phyloP scores from a whole-genome alignment of 2,113 vertebrate species.

The Colinus virginianus region DNA sequence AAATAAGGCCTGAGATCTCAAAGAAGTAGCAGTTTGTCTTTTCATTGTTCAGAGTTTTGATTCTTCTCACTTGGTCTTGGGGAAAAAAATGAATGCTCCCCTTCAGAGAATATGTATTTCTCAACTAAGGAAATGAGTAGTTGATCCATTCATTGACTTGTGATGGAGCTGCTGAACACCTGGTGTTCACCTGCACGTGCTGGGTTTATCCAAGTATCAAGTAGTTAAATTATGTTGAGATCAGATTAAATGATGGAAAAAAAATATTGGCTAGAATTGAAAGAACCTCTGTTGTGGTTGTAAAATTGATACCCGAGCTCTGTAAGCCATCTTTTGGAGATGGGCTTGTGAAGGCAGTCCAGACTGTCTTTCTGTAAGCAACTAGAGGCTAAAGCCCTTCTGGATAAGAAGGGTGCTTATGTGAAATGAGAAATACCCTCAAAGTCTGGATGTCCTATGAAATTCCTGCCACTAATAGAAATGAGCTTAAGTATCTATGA shows the following conservation, averaged over 20 bases:
- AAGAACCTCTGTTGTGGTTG: background rate
- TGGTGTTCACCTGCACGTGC: background rate
- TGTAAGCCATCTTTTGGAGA: background rate
- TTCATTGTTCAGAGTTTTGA: background rate
- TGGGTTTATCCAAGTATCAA: background rate
- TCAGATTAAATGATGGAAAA: background rate
- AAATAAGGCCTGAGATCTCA: background rate
- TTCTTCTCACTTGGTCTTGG: background rate
- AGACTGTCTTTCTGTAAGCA: background rate
- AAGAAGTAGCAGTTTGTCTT: background rate
- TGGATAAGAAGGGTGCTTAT: background rate
- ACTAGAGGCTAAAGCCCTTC: background rate
- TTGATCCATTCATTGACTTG: background rate
- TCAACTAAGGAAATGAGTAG: fast-evolving
- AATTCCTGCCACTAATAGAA: background rate
- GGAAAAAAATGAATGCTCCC: background rate
- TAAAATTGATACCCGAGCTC: background rate
- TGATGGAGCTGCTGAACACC: background rate
- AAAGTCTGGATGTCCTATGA: background rate
- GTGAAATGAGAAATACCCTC: background rate
- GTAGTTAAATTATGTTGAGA: background rate
- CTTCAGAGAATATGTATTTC: fast-evolving
- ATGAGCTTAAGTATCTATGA: background rate
- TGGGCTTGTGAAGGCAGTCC: background rate
- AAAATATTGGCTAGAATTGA: background rate